Base-by-base conservation (phyloP, 1,140 invertebrate species). In the Drosophila truncata region DNA sequence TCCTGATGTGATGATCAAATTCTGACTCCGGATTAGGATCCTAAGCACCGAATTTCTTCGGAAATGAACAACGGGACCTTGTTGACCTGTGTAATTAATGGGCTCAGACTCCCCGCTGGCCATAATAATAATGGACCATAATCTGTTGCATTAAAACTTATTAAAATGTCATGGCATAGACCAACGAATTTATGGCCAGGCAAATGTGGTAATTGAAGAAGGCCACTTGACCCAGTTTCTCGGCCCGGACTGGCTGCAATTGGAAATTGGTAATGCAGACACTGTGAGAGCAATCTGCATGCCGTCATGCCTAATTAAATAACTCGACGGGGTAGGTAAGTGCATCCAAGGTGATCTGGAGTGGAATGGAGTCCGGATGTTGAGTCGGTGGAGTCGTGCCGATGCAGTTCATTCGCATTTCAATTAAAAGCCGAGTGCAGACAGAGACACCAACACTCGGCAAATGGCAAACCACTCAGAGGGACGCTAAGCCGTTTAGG, bases 321-420 rank as follows among this genome's bases (percentile, higher is more conserved):
- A 82, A 72, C 62, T 71, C 54, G 80, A 37, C 33, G 62, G 70
- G 44, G 44, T 2, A 50, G 42, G 29, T 54, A 71, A 66, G 49
- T 44, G 74, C 66, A 64, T 52, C 46, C 39, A 7, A 37, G 16
- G 33, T 27, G 25, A 35, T 35, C 58, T 50, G 58, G 42, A 35
- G 58, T 54, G 33, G 37, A 54, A 49, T 61, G 35, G 35, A 72
- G 52, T 41, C 35, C 35, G 46, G 23, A 27, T 14, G n/a, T 18
- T 50, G 23, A 60, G 31, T 27, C 20, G 23, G 16, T 23, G 61
- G n/a, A 60, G 31, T 35, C n/a, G 47, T 55, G 11, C 23, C 4
- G 50, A 58, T 83, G 60, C 71, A 83, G 81, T 84, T 83, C 76
- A 83, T 84, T 83, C 81, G 81, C 81, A 76, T 83, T 84, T 83